Conservation (phyloP, 2,797 vertebrate genomes). For the Amblyopsis hoosieri region DNA sequence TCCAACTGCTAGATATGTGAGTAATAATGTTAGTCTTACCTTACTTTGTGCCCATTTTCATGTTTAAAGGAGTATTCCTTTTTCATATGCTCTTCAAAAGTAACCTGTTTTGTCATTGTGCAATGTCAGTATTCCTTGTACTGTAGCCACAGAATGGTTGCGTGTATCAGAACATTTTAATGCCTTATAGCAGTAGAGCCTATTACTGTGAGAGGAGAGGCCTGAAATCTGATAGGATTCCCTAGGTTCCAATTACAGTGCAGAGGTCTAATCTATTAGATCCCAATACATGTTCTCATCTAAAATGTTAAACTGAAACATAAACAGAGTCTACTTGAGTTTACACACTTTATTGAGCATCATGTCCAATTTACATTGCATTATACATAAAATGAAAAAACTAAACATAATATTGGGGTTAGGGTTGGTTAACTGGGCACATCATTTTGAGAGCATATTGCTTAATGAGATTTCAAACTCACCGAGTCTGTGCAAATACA, state of each 20-base stretch:
- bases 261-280: conserved; percentile 46
- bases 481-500: conserved; percentile 77
- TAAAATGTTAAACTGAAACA: conserved; percentile 48
- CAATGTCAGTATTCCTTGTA: conserved; percentile 8
- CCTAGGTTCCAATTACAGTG: conserved; percentile 51
- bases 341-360: conserved; percentile 82
- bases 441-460: conserved; percentile 75
- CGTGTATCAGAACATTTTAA: conserved; percentile 3
- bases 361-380: conserved; percentile 79
- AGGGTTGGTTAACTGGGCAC: conserved; percentile 71
- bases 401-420: conserved; percentile 51
- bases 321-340: conserved; percentile 38
- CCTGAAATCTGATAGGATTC: conserved; percentile 41
- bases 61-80: conserved; percentile 40
- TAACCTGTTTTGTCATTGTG: conserved; percentile 62
- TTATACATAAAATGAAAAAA: conserved; percentile 66
- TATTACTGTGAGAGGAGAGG: conserved; percentile 39
- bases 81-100: conserved; percentile 56
- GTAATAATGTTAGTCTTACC: conserved; percentile 34
- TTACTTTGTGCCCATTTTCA: conserved; percentile 25
- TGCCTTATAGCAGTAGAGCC: conserved; percentile 25
- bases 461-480: conserved; percentile 77
- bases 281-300: conserved; percentile 43
- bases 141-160: conserved; percentile 6
- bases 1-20: background rate